phyloP scores from a whole-genome alignment of 2,888 invertebrate genomes.

The Yponomeuta sedellus region DNA sequence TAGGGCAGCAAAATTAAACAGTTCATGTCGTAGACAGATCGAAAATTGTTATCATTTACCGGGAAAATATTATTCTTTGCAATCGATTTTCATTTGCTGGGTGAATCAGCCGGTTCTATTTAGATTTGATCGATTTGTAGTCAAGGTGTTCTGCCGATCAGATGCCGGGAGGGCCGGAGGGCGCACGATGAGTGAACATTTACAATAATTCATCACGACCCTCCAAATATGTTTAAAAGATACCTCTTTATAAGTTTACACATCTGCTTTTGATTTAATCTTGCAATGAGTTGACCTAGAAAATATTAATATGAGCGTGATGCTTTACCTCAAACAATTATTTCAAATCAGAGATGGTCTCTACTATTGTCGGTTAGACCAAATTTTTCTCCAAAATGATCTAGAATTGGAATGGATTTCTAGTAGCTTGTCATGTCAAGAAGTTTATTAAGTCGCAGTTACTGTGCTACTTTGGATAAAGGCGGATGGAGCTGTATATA shows the following conservation, averaged over 20 bases:
- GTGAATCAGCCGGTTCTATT: slow-evolving; percentile 1
- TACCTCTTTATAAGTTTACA: slow-evolving; percentile 10
- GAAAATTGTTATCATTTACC: not conserved
- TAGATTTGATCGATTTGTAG: slow-evolving; percentile 9
- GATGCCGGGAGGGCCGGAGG: slow-evolving; percentile 16
- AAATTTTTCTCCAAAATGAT: too few species aligned
- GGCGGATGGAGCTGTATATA: too few species aligned
- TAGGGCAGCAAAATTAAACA: slow-evolving; percentile 3
- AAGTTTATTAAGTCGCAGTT: too few species aligned
- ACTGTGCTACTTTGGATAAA: too few species aligned
- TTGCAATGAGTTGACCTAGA: not conserved
- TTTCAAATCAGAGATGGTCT: too few species aligned
- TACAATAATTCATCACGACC: slow-evolving; percentile 35
- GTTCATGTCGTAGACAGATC: not conserved
- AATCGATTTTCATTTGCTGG: not conserved
- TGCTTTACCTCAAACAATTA: not conserved
- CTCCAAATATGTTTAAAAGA: slow-evolving; percentile 28
- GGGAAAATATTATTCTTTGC: not conserved
- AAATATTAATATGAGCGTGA: not conserved
- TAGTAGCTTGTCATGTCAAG: too few species aligned
- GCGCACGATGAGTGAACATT: slow-evolving; percentile 25
- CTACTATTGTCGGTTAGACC: too few species aligned
- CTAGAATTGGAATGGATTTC: too few species aligned
- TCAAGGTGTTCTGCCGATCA: slow-evolving; percentile 8
- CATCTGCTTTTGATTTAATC: slow-evolving; percentile 14